A percentile compares a stretch with the other conserved stretches of the same genome.
These are phyloP conservation scores for Sus cebifrons DNA, from an alignment of 2,797 vertebrate genomes.

Conservation along the genomic window DNA sequence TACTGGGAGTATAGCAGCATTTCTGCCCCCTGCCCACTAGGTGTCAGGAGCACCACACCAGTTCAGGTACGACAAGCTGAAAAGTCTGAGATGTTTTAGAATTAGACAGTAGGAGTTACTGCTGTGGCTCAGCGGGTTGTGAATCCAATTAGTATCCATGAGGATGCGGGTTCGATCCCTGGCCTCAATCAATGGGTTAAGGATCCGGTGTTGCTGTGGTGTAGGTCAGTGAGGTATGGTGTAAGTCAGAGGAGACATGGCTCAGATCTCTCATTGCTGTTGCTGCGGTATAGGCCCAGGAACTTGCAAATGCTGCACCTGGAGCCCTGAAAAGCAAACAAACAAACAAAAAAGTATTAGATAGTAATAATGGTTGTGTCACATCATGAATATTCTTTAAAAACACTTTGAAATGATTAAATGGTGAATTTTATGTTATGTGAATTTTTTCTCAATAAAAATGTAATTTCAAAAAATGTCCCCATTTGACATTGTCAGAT, in stretches of 20 bases:
- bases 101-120: not conserved
- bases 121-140: no score
- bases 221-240: no score
- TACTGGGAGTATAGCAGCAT: not conserved
- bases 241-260: no score
- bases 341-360: no score
- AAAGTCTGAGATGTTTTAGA: not conserved
- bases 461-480: constrained; percentile 41
- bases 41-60: not conserved
- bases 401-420: not conserved
- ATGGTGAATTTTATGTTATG: constrained; percentile 8
- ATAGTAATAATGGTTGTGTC: not conserved
- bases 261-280: no score
- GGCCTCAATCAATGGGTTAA: not conserved
- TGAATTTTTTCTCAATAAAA: constrained; percentile 36
- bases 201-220: no score
- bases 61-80: not conserved
- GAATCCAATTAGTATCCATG: no score
- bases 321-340: no score
- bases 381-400: not conserved
- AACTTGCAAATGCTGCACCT: no score
- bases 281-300: no score
- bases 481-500: not conserved
- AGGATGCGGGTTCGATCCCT: not conserved
- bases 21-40: constrained; percentile 51